Evolutionary conservation across 1,140 invertebrate species (phyloP).

Genomic region (Rhizoglyphus robini): DNA sequence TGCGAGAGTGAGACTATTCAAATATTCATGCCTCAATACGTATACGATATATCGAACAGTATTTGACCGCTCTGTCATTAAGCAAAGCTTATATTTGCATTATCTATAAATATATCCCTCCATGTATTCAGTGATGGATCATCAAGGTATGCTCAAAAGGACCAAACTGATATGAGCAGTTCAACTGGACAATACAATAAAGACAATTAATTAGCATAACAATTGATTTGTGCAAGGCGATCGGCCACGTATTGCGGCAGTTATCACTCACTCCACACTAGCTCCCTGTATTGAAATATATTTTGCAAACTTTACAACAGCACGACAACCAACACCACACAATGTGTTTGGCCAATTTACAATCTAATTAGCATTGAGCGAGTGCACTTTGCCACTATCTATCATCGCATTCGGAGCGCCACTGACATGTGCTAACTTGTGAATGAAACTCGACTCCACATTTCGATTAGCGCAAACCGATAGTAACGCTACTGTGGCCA

Average conservation of each 20-base stretch:
- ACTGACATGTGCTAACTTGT: not conserved
- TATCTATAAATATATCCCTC: too few relatives aligned
- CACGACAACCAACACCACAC: not conserved
- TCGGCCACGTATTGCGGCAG: not conserved
- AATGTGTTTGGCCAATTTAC: not conserved
- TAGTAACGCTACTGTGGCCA: too few relatives aligned
- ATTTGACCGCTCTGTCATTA: too few relatives aligned
- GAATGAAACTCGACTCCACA: not conserved
- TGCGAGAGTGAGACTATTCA: too few relatives aligned
- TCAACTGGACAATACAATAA: too few relatives aligned
- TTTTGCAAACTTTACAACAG: not conserved
- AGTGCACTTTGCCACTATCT: not conserved
- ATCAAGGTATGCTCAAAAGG: too few relatives aligned
- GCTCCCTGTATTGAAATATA: not conserved
- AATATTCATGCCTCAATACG: too few relatives aligned
- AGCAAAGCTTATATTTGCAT: too few relatives aligned
- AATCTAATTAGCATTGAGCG: not conserved
- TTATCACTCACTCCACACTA: not conserved
- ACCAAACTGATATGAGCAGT: too few relatives aligned
- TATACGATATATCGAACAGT: too few relatives aligned
- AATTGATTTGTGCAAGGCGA: not conserved
- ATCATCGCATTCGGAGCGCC: not conserved
- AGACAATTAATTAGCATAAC: not conserved
- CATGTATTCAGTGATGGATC: too few relatives aligned
- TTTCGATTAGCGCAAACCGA: not conserved